Evolutionary conservation across 2,888 invertebrate genomes (phyloP).

Genomic region (Drosophila peninsularis): DNA sequence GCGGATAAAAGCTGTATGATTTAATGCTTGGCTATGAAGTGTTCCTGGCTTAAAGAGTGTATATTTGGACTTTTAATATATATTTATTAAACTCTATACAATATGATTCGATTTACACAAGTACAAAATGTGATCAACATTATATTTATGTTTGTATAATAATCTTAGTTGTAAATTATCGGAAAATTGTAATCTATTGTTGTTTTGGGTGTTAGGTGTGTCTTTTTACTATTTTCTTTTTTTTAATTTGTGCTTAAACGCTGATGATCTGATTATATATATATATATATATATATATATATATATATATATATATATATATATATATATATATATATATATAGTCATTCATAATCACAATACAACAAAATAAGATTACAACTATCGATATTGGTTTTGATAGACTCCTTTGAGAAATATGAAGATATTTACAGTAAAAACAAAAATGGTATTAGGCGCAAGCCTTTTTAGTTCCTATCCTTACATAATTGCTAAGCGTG

Average conservation of each 20-base stretch:
- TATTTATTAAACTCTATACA: conserved; percentile 57
- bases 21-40: neutral
- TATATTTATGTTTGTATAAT: conserved; percentile 28
- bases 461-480: conserved; percentile 5
- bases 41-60: neutral
- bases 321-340: conserved; percentile 1
- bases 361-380: conserved; percentile 20
- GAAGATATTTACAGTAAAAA: conserved; percentile 41
- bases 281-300: no score
- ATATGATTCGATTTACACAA: conserved; percentile 59
- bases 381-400: conserved; percentile 16
- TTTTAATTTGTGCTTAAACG: conserved; percentile 24
- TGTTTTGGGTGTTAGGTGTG: conserved; percentile 19
- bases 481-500: conserved; percentile 26
- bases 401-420: conserved; percentile 10
- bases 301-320: no score
- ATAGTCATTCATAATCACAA: conserved; percentile 35
- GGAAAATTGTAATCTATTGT: conserved; percentile 26
- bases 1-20: conserved; percentile 15
- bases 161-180: conserved; percentile 29
- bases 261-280: conserved; percentile 54
- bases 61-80: conserved; percentile 11
- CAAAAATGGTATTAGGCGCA: conserved; percentile 9
- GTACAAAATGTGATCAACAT: conserved; percentile 46
- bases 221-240: neutral